Conservation (phyloP, 2,113 vertebrate species). For the Quiscalus mexicanus region DNA sequence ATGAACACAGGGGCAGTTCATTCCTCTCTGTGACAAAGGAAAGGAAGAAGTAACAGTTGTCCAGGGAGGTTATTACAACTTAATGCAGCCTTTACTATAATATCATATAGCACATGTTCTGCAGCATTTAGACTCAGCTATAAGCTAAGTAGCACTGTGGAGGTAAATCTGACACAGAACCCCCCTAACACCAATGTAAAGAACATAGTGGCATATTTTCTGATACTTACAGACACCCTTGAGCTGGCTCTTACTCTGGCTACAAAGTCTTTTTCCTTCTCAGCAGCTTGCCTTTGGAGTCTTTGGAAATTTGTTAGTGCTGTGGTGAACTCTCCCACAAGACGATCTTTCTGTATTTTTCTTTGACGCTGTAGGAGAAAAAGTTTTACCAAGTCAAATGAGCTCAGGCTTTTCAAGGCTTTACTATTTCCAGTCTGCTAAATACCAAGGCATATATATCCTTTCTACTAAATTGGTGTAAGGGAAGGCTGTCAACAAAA, state of each 20-base stretch:
- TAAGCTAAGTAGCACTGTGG: neutral
- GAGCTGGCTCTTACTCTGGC: constrained; percentile 94
- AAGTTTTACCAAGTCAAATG: neutral
- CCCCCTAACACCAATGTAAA: neutral
- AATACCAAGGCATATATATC: neutral
- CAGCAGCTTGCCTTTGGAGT: constrained; percentile 89
- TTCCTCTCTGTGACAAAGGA: neutral
- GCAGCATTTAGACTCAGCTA: neutral
- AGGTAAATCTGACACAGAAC: neutral
- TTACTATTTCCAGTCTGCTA: neutral
- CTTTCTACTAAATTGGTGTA: neutral
- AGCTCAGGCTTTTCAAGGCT: neutral
- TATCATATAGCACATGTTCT: neutral
- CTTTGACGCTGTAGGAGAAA: constrained; percentile 85
- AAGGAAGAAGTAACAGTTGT: neutral
- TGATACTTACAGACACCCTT: constrained; percentile 87
- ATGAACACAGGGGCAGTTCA: neutral
- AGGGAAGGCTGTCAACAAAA: neutral
- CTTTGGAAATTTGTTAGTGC: constrained; percentile 89
- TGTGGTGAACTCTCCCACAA: constrained; percentile 90
- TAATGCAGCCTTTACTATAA: neutral
- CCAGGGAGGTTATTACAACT: neutral
- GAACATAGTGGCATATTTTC: neutral
- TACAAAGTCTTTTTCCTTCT: constrained; percentile 93
- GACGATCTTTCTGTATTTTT: constrained; percentile 92